Percentiles rank a stretch among this genome's conserved stretches.
These are phyloP conservation scores for Tichodroma muraria DNA, from an alignment of 2,113 vertebrate species.

Conservation along the genomic window DNA sequence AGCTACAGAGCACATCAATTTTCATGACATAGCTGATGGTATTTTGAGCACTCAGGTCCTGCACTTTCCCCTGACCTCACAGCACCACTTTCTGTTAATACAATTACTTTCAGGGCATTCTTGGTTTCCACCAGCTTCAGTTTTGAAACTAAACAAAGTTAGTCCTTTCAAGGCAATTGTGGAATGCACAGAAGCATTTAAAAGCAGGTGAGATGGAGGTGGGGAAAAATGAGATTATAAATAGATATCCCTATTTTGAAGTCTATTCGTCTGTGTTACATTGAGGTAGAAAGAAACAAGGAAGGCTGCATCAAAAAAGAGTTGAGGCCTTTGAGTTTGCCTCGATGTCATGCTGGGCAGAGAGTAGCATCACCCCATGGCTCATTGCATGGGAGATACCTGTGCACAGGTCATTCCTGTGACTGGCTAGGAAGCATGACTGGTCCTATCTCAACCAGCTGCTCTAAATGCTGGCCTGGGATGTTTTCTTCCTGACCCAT, in stretches of 20 bases:
- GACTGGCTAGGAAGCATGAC: not conserved
- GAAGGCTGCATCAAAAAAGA: not conserved
- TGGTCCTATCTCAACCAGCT: not conserved
- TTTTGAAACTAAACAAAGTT: not conserved
- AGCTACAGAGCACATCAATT: constrained; percentile 7
- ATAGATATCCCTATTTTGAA: not conserved
- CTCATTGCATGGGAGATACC: not conserved
- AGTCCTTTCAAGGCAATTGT: not conserved
- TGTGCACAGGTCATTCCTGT: not conserved
- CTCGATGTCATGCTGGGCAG: not conserved
- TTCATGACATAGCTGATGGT: not conserved
- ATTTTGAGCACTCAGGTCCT: constrained; percentile 1
- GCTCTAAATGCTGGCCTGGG: not conserved
- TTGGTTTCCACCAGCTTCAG: not conserved
- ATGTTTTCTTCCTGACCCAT: not conserved
- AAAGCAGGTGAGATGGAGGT: not conserved
- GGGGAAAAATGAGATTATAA: not conserved
- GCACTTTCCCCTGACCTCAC: not conserved
- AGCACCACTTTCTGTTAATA: constrained; percentile 4
- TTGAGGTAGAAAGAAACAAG: not conserved
- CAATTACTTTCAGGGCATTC: not conserved
- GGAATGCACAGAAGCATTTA: not conserved
- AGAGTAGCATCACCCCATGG: not conserved
- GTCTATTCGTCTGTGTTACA: not conserved
- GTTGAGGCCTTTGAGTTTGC: not conserved